phyloP scores from a whole-genome alignment of 2,797 vertebrate species.

The Danio albolineatus region DNA sequence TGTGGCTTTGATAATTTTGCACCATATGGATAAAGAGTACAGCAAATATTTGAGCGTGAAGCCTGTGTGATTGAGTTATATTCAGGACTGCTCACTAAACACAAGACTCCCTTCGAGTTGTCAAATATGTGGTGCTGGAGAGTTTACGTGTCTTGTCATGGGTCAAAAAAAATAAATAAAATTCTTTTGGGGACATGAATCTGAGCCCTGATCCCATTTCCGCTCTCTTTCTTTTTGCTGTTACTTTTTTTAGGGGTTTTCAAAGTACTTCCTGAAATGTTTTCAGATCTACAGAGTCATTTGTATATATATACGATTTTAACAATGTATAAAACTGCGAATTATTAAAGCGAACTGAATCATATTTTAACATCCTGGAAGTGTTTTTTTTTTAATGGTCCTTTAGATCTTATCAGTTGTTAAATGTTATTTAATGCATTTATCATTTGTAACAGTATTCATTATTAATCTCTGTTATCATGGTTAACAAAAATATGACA shows the following conservation, averaged over 20 bases:
- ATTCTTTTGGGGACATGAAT: background rate
- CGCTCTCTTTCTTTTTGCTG: background rate
- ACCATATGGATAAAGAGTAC: slow-evolving; percentile 8
- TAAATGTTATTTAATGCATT: no score
- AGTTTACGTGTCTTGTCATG: background rate
- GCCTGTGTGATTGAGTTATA: slow-evolving; percentile 18
- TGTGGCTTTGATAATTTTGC: slow-evolving; percentile 28
- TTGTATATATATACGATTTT: background rate
- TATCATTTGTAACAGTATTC: no score
- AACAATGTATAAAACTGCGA: background rate
- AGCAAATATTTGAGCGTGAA: slow-evolving; percentile 24
- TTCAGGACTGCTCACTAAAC: slow-evolving; percentile 15
- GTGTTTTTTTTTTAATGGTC: background rate
- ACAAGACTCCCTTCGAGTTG: slow-evolving; percentile 13
- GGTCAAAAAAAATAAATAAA: background rate
- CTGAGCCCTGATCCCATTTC: background rate
- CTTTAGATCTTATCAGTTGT: no score
- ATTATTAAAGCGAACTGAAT: background rate
- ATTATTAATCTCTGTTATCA: no score
- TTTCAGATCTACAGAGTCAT: background rate
- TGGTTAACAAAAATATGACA: no score
- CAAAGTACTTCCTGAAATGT: background rate
- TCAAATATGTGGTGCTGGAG: background rate
- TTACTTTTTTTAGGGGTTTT: background rate
- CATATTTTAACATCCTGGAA: background rate